Evolutionary conservation across 1,140 invertebrate species (phyloP).

Genomic region (Euglossa dilemma): DNA sequence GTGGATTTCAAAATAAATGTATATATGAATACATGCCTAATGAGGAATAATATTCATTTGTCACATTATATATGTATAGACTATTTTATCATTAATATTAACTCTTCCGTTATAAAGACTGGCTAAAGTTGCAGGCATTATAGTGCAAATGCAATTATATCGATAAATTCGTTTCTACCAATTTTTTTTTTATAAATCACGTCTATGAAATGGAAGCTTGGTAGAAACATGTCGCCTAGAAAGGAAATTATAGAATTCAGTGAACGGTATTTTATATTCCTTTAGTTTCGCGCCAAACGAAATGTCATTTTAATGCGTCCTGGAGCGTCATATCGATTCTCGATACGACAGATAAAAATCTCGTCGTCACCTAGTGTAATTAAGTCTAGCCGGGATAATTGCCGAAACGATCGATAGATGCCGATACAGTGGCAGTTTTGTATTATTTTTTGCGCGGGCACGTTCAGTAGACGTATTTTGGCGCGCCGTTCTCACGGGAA

Average conservation of each 20-base stretch:
- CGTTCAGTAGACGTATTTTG: neutral
- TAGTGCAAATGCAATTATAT: too few relatives aligned
- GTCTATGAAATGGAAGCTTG: too few relatives aligned
- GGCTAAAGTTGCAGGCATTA: too few relatives aligned
- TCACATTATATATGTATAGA: too few relatives aligned
- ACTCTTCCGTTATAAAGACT: too few relatives aligned
- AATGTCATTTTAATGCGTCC: neutral
- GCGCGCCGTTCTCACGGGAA: neutral
- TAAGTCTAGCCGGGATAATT: slow-evolving; percentile 36
- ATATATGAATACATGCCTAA: too few relatives aligned
- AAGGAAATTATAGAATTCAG: neutral
- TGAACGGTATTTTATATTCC: neutral
- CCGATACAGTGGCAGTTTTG: neutral
- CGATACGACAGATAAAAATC: slow-evolving; percentile 20
- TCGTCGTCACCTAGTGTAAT: slow-evolving; percentile 11
- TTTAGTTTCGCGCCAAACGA: neutral
- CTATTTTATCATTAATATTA: too few relatives aligned
- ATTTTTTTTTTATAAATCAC: too few relatives aligned
- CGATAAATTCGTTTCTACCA: too few relatives aligned
- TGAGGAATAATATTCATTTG: too few relatives aligned
- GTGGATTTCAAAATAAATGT: too few relatives aligned
- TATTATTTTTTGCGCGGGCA: neutral
- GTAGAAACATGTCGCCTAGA: too few relatives aligned
- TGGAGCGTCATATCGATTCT: neutral
- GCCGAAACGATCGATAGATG: slow-evolving; percentile 18